A percentile compares a stretch with the other conserved stretches of the same genome.
Evolutionary conservation across 2,888 invertebrate genomes (phyloP).

Genomic region (Lymantria dispar): DNA sequence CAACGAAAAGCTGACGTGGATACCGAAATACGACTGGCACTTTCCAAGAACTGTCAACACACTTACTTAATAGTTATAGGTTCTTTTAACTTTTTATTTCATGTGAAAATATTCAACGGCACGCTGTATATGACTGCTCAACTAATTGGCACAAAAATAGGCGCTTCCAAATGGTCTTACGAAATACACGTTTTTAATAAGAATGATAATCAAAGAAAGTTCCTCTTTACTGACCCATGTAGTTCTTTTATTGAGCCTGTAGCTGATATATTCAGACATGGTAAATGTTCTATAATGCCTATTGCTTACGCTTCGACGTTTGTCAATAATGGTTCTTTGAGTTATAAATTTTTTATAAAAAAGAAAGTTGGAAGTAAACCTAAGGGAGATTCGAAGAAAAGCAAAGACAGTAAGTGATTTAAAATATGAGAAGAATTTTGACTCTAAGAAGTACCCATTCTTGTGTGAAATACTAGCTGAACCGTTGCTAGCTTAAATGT

Average conservation of each 20-base stretch:
- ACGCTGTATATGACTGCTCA: conserved; percentile 54
- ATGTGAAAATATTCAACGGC: conserved; percentile 42
- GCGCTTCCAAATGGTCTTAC: conserved; percentile 62
- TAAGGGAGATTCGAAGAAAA: too few species aligned
- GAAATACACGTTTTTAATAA: conserved; percentile 66
- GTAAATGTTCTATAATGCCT: conserved; percentile 46
- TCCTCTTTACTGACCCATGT: conserved; percentile 44
- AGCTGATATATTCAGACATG: conserved; percentile 35
- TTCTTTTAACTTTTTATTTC: conserved; percentile 50
- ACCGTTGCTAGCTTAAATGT: too few species aligned
- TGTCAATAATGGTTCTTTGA: conserved; percentile 12
- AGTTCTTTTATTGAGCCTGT: conserved; percentile 32
- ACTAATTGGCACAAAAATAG: conserved; percentile 49
- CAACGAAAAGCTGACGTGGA: conserved; percentile 43
- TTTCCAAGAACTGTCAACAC: conserved; percentile 31
- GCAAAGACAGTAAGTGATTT: too few species aligned
- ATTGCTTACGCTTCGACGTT: conserved; percentile 25
- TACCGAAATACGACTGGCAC: conserved; percentile 46
- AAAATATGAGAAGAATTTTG: too few species aligned
- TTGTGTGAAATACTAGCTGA: too few species aligned
- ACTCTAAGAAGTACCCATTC: too few species aligned
- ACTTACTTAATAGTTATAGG: conserved; percentile 46
- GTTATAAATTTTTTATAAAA: conserved; percentile 26
- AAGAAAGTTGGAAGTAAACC: conserved; percentile 1
- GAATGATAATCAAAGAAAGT: conserved; percentile 51